phyloP scores from a whole-genome alignment of 2,888 invertebrate species.

The Itoplectis maculator region DNA sequence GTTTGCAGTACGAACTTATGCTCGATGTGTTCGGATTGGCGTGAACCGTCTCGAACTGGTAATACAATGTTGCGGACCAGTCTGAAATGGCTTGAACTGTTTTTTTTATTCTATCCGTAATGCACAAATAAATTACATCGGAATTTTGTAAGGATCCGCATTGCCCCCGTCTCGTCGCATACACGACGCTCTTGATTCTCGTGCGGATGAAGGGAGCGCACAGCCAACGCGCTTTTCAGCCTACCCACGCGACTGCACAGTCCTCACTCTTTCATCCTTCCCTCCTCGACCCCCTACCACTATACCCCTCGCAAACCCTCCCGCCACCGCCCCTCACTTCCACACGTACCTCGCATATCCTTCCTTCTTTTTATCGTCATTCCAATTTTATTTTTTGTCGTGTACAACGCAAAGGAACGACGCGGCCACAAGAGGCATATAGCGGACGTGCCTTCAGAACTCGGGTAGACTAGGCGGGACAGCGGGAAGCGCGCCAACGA shows the following conservation, averaged over 20 bases:
- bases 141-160: not conserved
- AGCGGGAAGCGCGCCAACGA: slow-evolving; percentile 16
- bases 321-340: not conserved
- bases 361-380: slow-evolving; percentile 46
- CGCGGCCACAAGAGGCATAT: slow-evolving; percentile 59
- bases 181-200: slow-evolving; percentile 8
- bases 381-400: slow-evolving; percentile 19
- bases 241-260: slow-evolving; percentile 32
- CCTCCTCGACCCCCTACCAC: slow-evolving; percentile 17
- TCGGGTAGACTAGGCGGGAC: slow-evolving; percentile 31
- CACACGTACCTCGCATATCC: slow-evolving; percentile 37
- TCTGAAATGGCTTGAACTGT: too few species aligned
- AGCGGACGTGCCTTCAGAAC: slow-evolving; percentile 32
- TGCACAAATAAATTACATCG: not conserved
- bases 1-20: too few species aligned
- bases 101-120: too few species aligned
- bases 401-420: slow-evolving; percentile 65
- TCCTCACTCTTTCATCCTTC: not conserved
- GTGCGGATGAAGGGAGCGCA: slow-evolving; percentile 27
- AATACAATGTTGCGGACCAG: too few species aligned
- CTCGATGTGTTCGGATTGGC: too few species aligned
- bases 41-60: too few species aligned
- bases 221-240: slow-evolving; percentile 25
- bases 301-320: too few species aligned
- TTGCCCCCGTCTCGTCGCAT: not conserved